Evolutionary conservation across 2,888 invertebrate species (phyloP).

Genomic region (Cheilosia vernalis): DNA sequence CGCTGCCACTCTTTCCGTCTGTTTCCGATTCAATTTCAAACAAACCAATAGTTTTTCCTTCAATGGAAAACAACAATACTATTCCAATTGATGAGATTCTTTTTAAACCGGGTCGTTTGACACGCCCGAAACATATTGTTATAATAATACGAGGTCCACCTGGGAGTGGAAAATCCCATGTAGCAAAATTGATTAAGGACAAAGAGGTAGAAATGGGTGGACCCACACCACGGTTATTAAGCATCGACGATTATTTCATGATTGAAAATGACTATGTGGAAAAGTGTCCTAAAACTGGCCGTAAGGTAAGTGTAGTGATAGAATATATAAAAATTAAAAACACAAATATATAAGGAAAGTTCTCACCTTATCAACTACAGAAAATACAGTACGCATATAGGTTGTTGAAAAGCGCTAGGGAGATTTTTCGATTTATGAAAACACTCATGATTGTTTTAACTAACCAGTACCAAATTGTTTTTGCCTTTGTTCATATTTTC

Average conservation of each 20-base stretch:
- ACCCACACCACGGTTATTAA: slow-evolving; percentile 94
- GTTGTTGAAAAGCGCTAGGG: no score
- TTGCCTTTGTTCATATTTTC: no score
- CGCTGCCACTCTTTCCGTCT: slow-evolving; percentile 72
- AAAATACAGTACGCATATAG: no score
- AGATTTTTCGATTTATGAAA: no score
- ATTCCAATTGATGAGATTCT: slow-evolving; percentile 93
- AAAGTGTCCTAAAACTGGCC: slow-evolving; percentile 82
- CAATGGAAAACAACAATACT: slow-evolving; percentile 82
- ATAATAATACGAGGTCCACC: slow-evolving; percentile 96
- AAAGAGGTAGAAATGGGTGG: slow-evolving; percentile 93
- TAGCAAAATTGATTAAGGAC: slow-evolving; percentile 94
- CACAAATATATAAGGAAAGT: no score
- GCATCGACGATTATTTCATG: slow-evolving; percentile 98
- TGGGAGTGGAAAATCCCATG: slow-evolving; percentile 96
- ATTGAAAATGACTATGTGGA: slow-evolving; percentile 90
- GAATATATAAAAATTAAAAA: background rate
- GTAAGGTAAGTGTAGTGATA: slow-evolving; percentile 78
- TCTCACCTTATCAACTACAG: no score
- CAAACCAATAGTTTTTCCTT: slow-evolving; percentile 77
- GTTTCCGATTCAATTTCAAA: slow-evolving; percentile 36
- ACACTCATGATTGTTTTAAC: no score
- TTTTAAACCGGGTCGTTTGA: slow-evolving; percentile 90
- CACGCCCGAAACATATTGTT: slow-evolving; percentile 91
- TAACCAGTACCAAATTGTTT: no score